Percentiles rank a stretch among this genome's conserved stretches.
phyloP scores from a whole-genome alignment of 2,888 invertebrate species.

The Dastarcus helophoroides region DNA sequence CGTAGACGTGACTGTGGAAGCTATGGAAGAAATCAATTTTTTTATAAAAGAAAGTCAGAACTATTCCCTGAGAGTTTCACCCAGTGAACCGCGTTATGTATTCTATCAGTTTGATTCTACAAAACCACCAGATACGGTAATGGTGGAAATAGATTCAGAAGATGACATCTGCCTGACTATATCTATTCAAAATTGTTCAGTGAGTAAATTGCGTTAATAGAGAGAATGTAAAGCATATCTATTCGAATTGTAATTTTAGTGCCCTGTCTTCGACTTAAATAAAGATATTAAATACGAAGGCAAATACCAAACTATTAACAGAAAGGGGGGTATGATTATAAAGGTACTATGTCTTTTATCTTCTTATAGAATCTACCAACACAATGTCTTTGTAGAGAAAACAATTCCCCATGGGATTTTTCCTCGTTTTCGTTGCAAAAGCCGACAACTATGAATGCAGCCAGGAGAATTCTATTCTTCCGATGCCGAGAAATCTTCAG shows the following conservation, averaged over 20 bases:
- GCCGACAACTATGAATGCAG: constrained; percentile 51
- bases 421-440: constrained; percentile 65
- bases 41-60: constrained; percentile 36
- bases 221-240: constrained; percentile 2
- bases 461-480: constrained; percentile 24
- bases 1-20: constrained; percentile 48
- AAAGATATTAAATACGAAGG: constrained; percentile 65
- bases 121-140: constrained; percentile 35
- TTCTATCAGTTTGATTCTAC: constrained; percentile 42
- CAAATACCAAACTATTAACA: constrained; percentile 64
- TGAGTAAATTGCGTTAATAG: constrained; percentile 31
- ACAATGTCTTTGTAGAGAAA: constrained; percentile 44
- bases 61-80: constrained; percentile 38
- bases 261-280: constrained; percentile 74
- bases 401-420: constrained; percentile 57
- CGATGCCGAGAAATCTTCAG: constrained; percentile 19
- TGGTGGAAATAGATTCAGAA: constrained; percentile 52
- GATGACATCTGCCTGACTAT: constrained; percentile 63
- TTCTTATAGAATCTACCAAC: constrained; percentile 3
- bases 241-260: constrained; percentile 43
- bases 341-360: constrained; percentile 38
- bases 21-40: constrained; percentile 50
- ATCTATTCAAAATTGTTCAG: constrained; percentile 66
- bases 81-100: constrained; percentile 48
- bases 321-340: constrained; percentile 64